phyloP scores from a whole-genome alignment of 2,113 vertebrate species.

The Stegastes partitus region DNA sequence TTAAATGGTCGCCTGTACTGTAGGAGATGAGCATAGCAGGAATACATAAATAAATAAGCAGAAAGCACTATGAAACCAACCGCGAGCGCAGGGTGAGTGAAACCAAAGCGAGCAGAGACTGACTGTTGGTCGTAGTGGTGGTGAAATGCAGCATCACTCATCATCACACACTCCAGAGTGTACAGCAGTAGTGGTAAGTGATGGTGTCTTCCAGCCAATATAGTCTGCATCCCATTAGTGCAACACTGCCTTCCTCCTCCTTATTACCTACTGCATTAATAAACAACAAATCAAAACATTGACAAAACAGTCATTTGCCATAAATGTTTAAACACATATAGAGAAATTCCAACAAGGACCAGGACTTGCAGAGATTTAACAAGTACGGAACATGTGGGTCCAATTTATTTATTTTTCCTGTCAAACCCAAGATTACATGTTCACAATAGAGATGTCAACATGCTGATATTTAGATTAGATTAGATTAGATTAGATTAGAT shows the following conservation, averaged over 20 bases:
- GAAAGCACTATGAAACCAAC: conserved; percentile 42
- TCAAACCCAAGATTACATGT: too few relatives aligned
- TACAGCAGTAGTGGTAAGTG: conserved; percentile 3
- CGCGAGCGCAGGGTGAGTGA: conserved; percentile 23
- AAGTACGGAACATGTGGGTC: too few relatives aligned
- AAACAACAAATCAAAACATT: background rate
- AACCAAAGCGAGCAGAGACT: conserved; percentile 26
- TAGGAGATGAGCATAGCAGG: conserved; percentile 32
- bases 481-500: too few relatives aligned
- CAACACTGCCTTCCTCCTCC: background rate
- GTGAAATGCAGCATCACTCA: conserved; percentile 34
- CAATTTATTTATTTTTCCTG: too few relatives aligned
- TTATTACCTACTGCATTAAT: background rate
- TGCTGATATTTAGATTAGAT: too few relatives aligned
- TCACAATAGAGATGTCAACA: too few relatives aligned
- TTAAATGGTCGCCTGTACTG: conserved; percentile 1
- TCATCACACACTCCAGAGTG: conserved; percentile 21
- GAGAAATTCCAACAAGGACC: too few relatives aligned
- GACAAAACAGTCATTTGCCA: background rate
- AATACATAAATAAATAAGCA: conserved; percentile 69
- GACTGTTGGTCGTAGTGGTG: conserved; percentile 34
- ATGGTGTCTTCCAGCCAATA: conserved; percentile 27
- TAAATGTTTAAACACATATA: too few relatives aligned
- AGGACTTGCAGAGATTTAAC: too few relatives aligned
- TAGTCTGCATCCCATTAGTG: conserved; percentile 31